phyloP scores from a whole-genome alignment of 2,113 vertebrate species.

The Mirza zaza region DNA sequence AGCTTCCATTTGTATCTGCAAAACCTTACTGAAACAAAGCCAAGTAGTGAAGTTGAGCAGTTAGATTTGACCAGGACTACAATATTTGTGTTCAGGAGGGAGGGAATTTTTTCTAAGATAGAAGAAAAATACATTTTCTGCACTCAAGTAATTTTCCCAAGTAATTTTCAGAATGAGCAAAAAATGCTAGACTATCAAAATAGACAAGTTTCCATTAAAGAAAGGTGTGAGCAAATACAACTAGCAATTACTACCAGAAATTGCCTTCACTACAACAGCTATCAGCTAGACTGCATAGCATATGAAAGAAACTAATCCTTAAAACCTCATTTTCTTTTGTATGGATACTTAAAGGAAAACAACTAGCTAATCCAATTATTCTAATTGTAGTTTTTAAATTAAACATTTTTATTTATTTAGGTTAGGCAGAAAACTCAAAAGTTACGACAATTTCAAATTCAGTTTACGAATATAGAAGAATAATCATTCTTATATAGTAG shows the following conservation, averaged over 20 bases:
- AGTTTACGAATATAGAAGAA: not conserved
- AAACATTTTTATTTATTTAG: slow-evolving; percentile 42
- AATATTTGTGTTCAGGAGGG: slow-evolving; percentile 4
- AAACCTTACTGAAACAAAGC: slow-evolving; percentile 4
- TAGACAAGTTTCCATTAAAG: slow-evolving; percentile 58
- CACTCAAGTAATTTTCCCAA: slow-evolving; percentile 53
- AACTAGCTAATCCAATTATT: slow-evolving; percentile 54
- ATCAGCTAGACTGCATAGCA: not conserved
- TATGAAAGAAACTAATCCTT: slow-evolving; percentile 4
- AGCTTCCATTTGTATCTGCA: not conserved
- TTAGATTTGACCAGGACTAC: not conserved
- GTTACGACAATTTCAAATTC: slow-evolving; percentile 32
- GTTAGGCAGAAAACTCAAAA: slow-evolving; percentile 40
- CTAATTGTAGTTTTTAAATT: slow-evolving; percentile 46
- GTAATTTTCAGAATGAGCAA: slow-evolving; percentile 60
- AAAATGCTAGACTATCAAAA: slow-evolving; percentile 63
- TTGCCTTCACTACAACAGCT: not conserved
- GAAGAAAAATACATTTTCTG: slow-evolving; percentile 49
- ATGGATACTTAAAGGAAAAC: slow-evolving; percentile 1
- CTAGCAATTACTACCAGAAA: slow-evolving; percentile 50
- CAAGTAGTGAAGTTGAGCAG: not conserved
- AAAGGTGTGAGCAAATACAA: slow-evolving; percentile 54
- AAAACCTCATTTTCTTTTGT: slow-evolving; percentile 5
- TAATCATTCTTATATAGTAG: not conserved
- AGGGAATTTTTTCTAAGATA: slow-evolving; percentile 22